Conservation (phyloP, 2,113 vertebrate species). For the Pungitius pungitius region DNA sequence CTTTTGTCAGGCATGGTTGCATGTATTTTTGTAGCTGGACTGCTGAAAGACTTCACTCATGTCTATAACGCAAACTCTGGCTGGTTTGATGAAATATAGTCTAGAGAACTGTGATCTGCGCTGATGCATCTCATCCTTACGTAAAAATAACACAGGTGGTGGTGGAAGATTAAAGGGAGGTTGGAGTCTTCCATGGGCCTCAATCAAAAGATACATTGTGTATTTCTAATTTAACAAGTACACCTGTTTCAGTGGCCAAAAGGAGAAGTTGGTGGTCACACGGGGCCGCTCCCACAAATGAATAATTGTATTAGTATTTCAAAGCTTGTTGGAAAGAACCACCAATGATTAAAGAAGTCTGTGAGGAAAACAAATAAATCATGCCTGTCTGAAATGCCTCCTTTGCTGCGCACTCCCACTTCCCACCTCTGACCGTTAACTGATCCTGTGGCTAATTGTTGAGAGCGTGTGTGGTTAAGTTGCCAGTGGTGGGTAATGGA, state of each 20-base stretch:
- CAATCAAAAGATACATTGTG: not conserved
- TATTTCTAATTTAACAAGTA: not conserved
- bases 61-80: not conserved
- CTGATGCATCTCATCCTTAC: not conserved
- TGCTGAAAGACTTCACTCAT: not conserved
- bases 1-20: conserved; percentile 30
- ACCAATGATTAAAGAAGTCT: not conserved
- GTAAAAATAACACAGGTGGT: not conserved
- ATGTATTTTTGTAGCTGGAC: conserved; percentile 10
- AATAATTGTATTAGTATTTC: not conserved
- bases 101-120: not conserved
- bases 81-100: not conserved
- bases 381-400: conserved; percentile 16
- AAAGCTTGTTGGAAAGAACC: not conserved
- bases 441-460: conserved; percentile 63
- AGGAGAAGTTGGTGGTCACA: conserved; percentile 2
- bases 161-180: not conserved
- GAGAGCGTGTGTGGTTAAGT: conserved; percentile 41
- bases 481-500: conserved; percentile 50
- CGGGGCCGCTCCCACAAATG: not conserved
- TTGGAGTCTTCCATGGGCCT: too few species aligned
- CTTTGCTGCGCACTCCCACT: conserved; percentile 35
- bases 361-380: not conserved
- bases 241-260: not conserved
- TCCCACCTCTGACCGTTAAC: conserved; percentile 62